phyloP scores from a whole-genome alignment of 2,797 vertebrate species.

The Spinus olivaceus region DNA sequence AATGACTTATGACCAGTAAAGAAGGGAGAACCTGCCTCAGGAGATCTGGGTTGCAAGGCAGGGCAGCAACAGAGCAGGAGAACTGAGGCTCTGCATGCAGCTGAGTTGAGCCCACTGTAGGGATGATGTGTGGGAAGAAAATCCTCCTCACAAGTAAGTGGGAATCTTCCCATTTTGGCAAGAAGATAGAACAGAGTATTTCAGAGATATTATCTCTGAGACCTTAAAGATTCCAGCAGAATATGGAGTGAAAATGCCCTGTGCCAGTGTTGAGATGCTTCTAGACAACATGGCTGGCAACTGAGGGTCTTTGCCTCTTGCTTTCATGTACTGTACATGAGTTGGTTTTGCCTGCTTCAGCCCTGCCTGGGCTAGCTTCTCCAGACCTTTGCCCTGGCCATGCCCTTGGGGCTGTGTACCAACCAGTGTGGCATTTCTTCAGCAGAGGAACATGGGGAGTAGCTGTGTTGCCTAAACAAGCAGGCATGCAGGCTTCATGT shows the following conservation, averaged over 20 bases:
- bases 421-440: conserved; percentile 31
- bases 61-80: not conserved
- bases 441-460: not conserved
- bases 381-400: not conserved
- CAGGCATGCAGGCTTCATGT: conserved; percentile 32
- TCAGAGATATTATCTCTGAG: not conserved
- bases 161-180: not conserved
- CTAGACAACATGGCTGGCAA: not conserved
- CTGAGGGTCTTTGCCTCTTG: not conserved
- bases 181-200: not conserved
- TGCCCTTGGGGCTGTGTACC: conserved; percentile 34
- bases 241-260: not conserved
- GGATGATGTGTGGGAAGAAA: conserved; percentile 3
- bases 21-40: not conserved
- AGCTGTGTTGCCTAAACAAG: conserved; percentile 67
- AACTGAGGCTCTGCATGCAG: not conserved
- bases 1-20: not conserved
- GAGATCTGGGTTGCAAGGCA: not conserved
- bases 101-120: not conserved
- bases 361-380: not conserved
- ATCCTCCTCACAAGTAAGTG: not conserved
- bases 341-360: not conserved
- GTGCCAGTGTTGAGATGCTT: not conserved
- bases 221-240: not conserved
- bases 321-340: fast-evolving